Evolutionary conservation across 2,888 invertebrate species (phyloP).

Genomic region (Sinhomidia bicolor): DNA sequence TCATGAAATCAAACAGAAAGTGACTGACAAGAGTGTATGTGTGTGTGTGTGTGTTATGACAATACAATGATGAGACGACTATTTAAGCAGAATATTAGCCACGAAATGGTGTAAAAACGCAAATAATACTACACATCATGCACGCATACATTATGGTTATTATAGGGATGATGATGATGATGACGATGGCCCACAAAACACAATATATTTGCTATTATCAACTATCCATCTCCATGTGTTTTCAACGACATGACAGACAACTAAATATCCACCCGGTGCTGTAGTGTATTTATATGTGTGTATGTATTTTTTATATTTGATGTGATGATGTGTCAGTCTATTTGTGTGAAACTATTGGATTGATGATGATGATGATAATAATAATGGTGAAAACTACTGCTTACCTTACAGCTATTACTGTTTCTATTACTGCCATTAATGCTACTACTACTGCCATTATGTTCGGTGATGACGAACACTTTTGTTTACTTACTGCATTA

Average conservation of each 20-base stretch:
- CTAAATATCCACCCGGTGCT: neutral
- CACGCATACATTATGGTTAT: neutral
- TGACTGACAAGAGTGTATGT: conserved; percentile 1
- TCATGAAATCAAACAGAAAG: conserved; percentile 32
- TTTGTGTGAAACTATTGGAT: neutral
- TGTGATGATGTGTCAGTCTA: neutral
- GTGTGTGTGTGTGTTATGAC: conserved; percentile 3
- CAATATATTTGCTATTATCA: too few relatives aligned
- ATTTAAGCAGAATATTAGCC: conserved; percentile 11
- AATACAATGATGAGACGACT: neutral
- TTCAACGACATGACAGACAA: neutral
- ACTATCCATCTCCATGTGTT: neutral
- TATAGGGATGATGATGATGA: too few relatives aligned
- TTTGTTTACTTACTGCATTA: conserved; percentile 10
- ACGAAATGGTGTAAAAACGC: conserved; percentile 9
- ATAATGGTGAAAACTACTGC: neutral
- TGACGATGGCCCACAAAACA: conserved; percentile 5
- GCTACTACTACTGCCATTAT: neutral
- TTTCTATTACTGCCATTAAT: neutral
- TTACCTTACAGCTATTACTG: conserved; percentile 10
- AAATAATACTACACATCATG: neutral
- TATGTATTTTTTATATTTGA: too few relatives aligned
- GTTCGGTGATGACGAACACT: neutral
- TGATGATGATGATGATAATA: neutral
- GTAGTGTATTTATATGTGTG: too few relatives aligned